Base-by-base conservation (phyloP, 2,888 invertebrate species). In the Phyllotreta cruciferae region DNA sequence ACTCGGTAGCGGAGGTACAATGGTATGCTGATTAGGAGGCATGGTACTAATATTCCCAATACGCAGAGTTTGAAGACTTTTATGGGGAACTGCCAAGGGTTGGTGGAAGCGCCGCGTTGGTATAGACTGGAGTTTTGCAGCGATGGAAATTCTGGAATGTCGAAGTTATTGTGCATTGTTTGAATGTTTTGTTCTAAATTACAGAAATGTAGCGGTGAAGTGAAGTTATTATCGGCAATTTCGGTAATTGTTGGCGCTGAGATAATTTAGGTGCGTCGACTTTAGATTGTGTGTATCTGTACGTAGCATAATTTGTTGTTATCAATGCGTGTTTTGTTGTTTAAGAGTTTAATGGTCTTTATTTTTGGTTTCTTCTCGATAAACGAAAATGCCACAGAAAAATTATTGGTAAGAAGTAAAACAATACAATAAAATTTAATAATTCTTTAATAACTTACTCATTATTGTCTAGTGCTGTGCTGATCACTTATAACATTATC, bases 1-100 rank as follows among this genome's bases (percentile, higher is more conserved):
- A 90, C 89, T 6, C 86, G 84, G 78, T 88, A 90, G 66, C 90
- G 84, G 81, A 91, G 81, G 74, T 91, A 90, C 34, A 92, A 80
- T 0, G 91, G 90, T 3, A 88, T 82, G 35, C 88, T 84, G 62
- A 91, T 85, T 60, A 91, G 83, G 36, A 87, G 57, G n/a, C 85
- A 84, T 0, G 92, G 91, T n/a, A 90, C 77, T 5, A 88, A 70
- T 5, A 90, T 85, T 52, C 90, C 86, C 44, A 91, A 79, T 0
- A 86, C 73, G 60, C 90, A 85, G 53, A 91, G 83, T 34, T 88
- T 82, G 63, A 87, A 79, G 4, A 89, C 83, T 64, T 86, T 82
- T 52, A 88, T 74, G 0, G 90, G 90, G 0, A 86, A 87, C 70
- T 77, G 80, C 13, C 79, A 65, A 7, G 67, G 56, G 13, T 60